Percentiles rank a stretch among this genome's conserved stretches.
Conservation (phyloP, 2,797 vertebrate genomes). For the Sebastes goodei region DNA sequence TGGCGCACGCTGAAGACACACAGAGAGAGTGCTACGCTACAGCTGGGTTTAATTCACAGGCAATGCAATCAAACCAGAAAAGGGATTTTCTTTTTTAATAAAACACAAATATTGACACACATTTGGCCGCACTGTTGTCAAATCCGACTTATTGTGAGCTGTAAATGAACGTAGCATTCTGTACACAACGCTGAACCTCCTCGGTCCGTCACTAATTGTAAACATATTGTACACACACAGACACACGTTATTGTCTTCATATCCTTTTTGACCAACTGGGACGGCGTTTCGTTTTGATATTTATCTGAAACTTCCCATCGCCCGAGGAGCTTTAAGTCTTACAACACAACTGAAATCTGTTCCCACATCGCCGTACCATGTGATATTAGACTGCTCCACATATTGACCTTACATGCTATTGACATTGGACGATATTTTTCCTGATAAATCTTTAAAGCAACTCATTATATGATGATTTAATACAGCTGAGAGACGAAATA, state of each 20-base stretch:
- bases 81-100: slow-evolving; percentile 19
- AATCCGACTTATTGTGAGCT: slow-evolving; percentile 10
- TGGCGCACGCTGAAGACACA: slow-evolving; percentile 28
- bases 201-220: slow-evolving; percentile 16
- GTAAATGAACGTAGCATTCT: background rate
- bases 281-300: slow-evolving; percentile 34
- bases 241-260: slow-evolving; percentile 12
- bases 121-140: slow-evolving; percentile 27
- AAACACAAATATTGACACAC: slow-evolving; percentile 49
- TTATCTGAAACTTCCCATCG: slow-evolving; percentile 36
- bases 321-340: slow-evolving; percentile 19
- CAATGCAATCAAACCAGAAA: slow-evolving; percentile 45
- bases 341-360: slow-evolving; percentile 31
- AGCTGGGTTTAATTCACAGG: slow-evolving; percentile 59
- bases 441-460: slow-evolving; percentile 3
- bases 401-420: slow-evolving; percentile 19
- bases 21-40: slow-evolving; percentile 17
- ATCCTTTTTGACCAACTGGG: slow-evolving; percentile 25
- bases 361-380: slow-evolving; percentile 30
- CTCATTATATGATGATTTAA: slow-evolving; percentile 25
- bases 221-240: slow-evolving; percentile 19
- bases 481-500: slow-evolving; percentile 34
- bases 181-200: background rate
- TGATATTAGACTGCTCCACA: slow-evolving; percentile 13
- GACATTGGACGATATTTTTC: slow-evolving; percentile 4